Evolutionary conservation across 2,797 vertebrate genomes (phyloP).

Genomic region (Erpetoichthys calabaricus): DNA sequence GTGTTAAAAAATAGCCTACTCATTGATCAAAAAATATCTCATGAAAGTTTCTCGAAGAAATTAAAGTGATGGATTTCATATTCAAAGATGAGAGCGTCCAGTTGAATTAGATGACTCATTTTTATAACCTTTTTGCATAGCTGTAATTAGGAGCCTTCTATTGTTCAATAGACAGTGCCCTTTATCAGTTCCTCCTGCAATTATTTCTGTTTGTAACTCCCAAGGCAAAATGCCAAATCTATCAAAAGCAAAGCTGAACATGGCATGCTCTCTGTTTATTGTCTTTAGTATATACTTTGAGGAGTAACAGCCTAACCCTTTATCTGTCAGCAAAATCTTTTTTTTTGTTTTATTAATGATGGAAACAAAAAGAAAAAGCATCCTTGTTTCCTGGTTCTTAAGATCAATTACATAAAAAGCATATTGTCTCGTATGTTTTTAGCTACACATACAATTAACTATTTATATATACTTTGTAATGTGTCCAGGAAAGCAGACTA

Average conservation of each 20-base stretch:
- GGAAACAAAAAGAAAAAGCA: too few species aligned
- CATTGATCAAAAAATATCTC: neutral
- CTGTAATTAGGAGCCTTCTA: neutral
- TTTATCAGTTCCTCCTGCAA: constrained; percentile 1
- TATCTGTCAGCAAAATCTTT: too few species aligned
- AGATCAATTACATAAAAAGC: too few species aligned
- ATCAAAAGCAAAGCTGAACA: constrained; percentile 2
- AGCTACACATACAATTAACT: too few species aligned
- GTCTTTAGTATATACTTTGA: neutral
- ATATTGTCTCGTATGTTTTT: too few species aligned
- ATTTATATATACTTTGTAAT: too few species aligned
- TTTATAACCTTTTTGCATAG: constrained; percentile 6
- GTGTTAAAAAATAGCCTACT: neutral
- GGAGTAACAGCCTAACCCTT: neutral
- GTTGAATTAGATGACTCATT: constrained; percentile 2
- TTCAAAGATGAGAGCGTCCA: neutral
- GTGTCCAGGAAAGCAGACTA: too few species aligned
- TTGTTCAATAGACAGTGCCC: constrained; percentile 2
- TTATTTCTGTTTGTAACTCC: constrained; percentile 4
- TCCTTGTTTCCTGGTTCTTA: too few species aligned
- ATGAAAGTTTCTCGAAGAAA: neutral
- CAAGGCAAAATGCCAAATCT: constrained; percentile 2
- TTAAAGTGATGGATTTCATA: neutral
- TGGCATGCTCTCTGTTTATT: neutral
- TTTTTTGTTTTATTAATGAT: too few species aligned